These are phyloP conservation scores for Hyposmocoma kahamanoa DNA, from an alignment of 1,140 invertebrate genomes.

Conservation along the genomic window DNA sequence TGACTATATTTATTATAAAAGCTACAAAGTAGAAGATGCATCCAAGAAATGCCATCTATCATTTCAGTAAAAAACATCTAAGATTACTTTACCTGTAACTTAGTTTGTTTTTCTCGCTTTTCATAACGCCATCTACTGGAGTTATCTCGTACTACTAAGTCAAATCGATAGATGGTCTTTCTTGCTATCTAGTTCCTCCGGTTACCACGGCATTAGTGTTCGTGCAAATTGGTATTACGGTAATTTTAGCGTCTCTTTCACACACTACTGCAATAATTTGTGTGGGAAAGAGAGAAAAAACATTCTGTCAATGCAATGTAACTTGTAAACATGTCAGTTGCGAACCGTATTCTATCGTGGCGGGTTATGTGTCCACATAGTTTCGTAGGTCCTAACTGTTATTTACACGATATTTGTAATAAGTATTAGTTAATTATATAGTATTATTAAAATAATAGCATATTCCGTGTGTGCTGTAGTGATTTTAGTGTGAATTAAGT, in stretches of 20 bases:
- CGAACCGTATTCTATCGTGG: conserved; percentile 19
- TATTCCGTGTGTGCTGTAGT: not conserved
- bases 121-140: conserved; percentile 11
- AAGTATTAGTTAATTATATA: not conserved
- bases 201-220: conserved; percentile 8
- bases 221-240: conserved; percentile 14
- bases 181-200: conserved; percentile 1
- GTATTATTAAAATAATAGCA: not conserved
- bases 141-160: not conserved
- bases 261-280: not conserved
- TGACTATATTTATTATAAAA: no score
- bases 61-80: no score
- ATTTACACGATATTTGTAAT: conserved; percentile 4
- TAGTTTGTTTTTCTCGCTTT: no score
- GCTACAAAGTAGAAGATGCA: no score
- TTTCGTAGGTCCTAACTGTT: not conserved
- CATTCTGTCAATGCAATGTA: conserved; percentile 24
- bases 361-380: conserved; percentile 7
- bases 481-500: conserved; percentile 10
- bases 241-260: conserved; percentile 10
- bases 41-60: no score
- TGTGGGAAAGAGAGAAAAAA: conserved; percentile 21
- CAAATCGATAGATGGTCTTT: conserved; percentile 6
- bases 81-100: no score
- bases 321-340: conserved; percentile 33